phyloP scores from a whole-genome alignment of 2,888 invertebrate genomes.

The Drosophila trichaetosa region DNA sequence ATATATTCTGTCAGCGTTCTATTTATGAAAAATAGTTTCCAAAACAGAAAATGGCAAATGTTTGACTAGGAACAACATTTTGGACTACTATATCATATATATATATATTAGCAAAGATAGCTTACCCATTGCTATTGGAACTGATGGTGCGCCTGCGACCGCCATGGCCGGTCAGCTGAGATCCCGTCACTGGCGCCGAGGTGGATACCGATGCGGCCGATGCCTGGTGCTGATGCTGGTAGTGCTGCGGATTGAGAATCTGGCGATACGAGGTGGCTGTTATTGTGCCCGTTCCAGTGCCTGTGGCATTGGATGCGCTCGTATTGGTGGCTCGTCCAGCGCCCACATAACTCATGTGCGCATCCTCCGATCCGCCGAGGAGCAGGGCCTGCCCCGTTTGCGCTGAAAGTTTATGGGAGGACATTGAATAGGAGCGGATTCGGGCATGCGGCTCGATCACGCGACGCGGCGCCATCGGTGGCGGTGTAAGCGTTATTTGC shows the following conservation, averaged over 20 bases:
- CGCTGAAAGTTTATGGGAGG: conserved; percentile 85
- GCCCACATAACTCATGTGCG: conserved; percentile 38
- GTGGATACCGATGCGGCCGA: conserved; percentile 75
- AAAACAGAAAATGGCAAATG: not conserved
- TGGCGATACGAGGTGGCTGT: conserved; percentile 14
- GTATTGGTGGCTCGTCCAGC: conserved; percentile 7
- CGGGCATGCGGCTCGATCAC: conserved; percentile 78
- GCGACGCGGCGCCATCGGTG: conserved; percentile 83
- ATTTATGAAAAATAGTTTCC: too few relatives aligned
- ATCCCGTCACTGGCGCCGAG: conserved; percentile 68
- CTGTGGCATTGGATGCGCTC: conserved; percentile 24
- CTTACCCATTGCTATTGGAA: conserved; percentile 85
- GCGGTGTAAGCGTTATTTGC: conserved; percentile 82
- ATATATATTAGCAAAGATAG: not conserved
- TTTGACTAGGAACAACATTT: not conserved
- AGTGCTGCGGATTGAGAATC: conserved; percentile 39
- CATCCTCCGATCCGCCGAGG: conserved; percentile 36
- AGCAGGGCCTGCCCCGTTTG: conserved; percentile 29
- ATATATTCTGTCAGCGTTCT: too few relatives aligned
- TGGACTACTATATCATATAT: not conserved
- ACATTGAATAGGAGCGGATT: conserved; percentile 84
- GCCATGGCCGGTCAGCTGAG: conserved; percentile 67
- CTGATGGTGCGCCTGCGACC: conserved; percentile 84
- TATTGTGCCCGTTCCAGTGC: not conserved
- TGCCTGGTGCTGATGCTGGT: conserved; percentile 52